Conservation (phyloP, 2,888 invertebrate genomes). For the Strigamia maritima region DNA sequence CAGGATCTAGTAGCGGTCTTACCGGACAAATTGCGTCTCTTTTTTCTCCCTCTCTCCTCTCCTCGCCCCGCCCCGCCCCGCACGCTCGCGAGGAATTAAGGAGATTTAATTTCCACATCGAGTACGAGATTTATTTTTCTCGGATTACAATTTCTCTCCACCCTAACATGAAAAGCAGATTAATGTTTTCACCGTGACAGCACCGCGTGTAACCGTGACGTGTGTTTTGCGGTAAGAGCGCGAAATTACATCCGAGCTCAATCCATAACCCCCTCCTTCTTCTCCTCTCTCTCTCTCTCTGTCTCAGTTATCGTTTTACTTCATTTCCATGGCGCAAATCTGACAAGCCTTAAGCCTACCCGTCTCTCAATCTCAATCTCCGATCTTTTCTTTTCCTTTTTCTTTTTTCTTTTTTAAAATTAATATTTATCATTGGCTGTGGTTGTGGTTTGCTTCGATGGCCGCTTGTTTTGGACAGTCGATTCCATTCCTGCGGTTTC, state of each 20-base stretch:
- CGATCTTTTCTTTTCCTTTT: background rate
- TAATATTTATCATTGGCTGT: background rate
- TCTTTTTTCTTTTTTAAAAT: background rate
- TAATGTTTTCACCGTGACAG: slow-evolving; percentile 18
- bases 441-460: background rate
- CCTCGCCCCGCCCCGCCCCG: background rate
- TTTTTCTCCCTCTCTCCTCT: background rate
- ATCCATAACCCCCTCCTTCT: slow-evolving; percentile 1
- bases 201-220: slow-evolving; percentile 22
- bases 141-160: slow-evolving; percentile 4
- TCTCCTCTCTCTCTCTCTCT: no score
- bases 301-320: slow-evolving; percentile 27
- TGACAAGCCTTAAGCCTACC: background rate
- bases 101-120: background rate
- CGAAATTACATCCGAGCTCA: slow-evolving; percentile 8
- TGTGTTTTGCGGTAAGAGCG: slow-evolving; percentile 19
- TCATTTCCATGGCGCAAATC: slow-evolving; percentile 21
- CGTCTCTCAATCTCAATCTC: background rate
- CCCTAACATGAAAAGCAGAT: slow-evolving; percentile 12
- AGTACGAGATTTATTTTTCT: background rate
- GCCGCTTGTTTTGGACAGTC: slow-evolving; percentile 17
- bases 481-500: slow-evolving; percentile 30
- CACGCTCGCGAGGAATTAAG: slow-evolving; percentile 8
- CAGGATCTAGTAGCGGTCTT: slow-evolving; percentile 2
- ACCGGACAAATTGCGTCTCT: background rate